These are phyloP conservation scores for Acestrorhynchus altus DNA, from an alignment of 2,797 vertebrate genomes.

Conservation along the genomic window DNA sequence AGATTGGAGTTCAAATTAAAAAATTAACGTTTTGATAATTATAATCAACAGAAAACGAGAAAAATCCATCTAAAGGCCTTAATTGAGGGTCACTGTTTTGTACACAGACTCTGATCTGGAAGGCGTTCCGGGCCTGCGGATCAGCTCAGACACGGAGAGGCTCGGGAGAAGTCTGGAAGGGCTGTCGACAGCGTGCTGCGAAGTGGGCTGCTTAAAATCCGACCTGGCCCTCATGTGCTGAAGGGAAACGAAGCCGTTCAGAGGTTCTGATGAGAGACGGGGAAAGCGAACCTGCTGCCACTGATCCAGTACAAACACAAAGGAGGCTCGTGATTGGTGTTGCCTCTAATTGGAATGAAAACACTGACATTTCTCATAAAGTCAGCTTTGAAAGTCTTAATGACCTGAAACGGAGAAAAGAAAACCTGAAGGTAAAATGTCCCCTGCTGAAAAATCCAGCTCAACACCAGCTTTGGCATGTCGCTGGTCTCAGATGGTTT, in stretches of 20 bases:
- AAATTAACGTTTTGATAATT: neutral
- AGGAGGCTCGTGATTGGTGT: neutral
- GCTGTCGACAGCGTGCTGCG: constrained; percentile 70
- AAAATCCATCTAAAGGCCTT: neutral
- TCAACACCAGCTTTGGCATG: no score
- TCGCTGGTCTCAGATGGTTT: no score
- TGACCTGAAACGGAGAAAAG: no score
- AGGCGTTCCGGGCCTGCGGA: constrained; percentile 26
- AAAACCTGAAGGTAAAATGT: no score
- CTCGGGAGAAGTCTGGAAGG: constrained; percentile 63
- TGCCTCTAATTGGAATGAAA: no score
- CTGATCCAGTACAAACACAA: neutral
- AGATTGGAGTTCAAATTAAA: no score
- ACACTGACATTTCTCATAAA: no score
- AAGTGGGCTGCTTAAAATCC: constrained; percentile 71
- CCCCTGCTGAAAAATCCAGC: no score
- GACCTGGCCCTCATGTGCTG: constrained; percentile 76
- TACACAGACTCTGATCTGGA: constrained; percentile 56
- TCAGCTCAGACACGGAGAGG: constrained; percentile 36
- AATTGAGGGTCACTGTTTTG: neutral
- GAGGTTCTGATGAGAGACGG: neutral
- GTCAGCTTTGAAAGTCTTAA: no score
- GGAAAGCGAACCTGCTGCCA: neutral
- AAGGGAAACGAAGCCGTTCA: constrained; percentile 3
- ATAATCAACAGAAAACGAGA: neutral